A percentile compares a stretch with the other conserved stretches of the same genome.
Conservation (phyloP, 2,888 invertebrate species). For the Metallyticus violacea region DNA sequence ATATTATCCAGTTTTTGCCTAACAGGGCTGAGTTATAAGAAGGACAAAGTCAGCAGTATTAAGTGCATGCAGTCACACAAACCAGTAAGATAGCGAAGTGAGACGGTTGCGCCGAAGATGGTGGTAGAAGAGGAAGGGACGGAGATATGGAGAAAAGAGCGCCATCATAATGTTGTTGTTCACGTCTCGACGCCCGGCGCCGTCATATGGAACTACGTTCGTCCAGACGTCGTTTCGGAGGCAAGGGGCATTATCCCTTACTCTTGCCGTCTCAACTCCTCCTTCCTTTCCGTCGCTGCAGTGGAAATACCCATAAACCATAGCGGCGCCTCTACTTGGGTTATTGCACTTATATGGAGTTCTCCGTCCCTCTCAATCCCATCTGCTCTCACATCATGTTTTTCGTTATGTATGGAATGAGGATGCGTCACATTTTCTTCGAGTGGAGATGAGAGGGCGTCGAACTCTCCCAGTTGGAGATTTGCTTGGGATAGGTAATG, state of each 20-base stretch:
- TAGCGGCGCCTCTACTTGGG: conserved; percentile 7
- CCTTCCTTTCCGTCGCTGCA: not conserved
- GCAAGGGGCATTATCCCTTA: conserved; percentile 16
- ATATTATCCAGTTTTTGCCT: no score
- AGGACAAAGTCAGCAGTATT: no score
- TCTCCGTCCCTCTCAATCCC: not conserved
- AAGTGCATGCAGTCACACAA: no score
- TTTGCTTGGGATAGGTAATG: conserved; percentile 3
- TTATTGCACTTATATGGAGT: conserved; percentile 10
- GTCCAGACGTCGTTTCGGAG: conserved; percentile 1
- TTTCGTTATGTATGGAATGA: not conserved
- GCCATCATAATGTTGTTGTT: conserved; percentile 10
- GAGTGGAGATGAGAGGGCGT: not conserved
- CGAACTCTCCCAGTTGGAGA: not conserved
- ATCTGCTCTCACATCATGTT: no score
- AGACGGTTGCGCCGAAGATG: no score
- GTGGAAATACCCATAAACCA: conserved; percentile 16
- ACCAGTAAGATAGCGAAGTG: no score
- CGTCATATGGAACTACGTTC: not conserved
- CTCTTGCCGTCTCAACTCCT: no score
- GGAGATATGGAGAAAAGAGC: no score
- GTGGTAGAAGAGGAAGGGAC: no score
- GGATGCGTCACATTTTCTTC: not conserved
- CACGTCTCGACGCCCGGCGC: conserved; percentile 12
- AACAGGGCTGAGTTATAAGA: no score